Evolutionary conservation across 2,797 vertebrate genomes (phyloP).

Genomic region (Cetoscarus ocellatus): DNA sequence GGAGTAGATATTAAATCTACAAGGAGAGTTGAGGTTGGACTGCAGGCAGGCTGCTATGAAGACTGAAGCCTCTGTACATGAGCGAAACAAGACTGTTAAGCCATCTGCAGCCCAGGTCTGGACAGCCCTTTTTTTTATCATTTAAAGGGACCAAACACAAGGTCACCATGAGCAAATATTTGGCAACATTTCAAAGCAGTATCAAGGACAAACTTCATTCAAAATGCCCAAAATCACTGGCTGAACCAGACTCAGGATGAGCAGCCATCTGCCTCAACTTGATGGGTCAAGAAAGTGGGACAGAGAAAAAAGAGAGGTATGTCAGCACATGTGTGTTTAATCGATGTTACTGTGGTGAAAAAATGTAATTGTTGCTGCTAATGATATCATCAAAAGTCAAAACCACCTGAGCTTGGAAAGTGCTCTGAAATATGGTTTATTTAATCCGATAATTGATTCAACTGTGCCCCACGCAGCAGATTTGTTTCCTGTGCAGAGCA

Average conservation of each 20-base stretch:
- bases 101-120: too few relatives aligned
- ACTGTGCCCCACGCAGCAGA: conserved; percentile 31
- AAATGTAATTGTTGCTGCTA: neutral
- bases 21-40: too few relatives aligned
- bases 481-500: conserved; percentile 29
- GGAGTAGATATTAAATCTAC: too few relatives aligned
- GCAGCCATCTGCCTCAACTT: neutral
- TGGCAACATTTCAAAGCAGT: too few relatives aligned
- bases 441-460: conserved; percentile 58
- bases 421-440: conserved; percentile 36
- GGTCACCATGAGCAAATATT: neutral
- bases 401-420: conserved; percentile 15
- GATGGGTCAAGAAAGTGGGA: neutral
- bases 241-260: neutral
- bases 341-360: neutral
- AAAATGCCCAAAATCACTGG: neutral
- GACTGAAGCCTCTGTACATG: too few relatives aligned
- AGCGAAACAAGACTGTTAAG: too few relatives aligned
- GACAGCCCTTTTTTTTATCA: too few relatives aligned
- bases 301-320: neutral
- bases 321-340: neutral
- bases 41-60: too few relatives aligned
- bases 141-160: neutral
- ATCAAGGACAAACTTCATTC: neutral
- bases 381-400: conserved; percentile 27